A percentile compares a stretch with the other conserved stretches of the same genome.
These are phyloP conservation scores for Phyllotis vaccarum DNA, from an alignment of 2,797 vertebrate genomes.

Conservation along the genomic window DNA sequence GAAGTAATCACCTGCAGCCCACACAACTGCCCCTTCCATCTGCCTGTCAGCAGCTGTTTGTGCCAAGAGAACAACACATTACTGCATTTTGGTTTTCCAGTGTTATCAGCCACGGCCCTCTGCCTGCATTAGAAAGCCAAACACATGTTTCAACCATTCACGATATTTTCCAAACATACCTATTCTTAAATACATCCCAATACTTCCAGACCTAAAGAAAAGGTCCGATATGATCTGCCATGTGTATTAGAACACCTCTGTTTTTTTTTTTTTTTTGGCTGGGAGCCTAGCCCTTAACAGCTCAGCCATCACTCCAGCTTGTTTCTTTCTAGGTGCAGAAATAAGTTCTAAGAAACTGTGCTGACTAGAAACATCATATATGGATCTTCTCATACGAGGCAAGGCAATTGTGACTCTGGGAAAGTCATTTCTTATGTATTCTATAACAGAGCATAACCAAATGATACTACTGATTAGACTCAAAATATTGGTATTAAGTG, in stretches of 20 bases:
- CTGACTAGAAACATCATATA: neutral
- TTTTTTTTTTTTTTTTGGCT: conserved; percentile 8
- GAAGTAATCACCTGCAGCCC: conserved; percentile 84
- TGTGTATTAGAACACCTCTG: neutral
- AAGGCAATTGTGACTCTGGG: neutral
- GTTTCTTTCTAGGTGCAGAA: neutral
- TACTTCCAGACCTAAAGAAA: conserved; percentile 8
- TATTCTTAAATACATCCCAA: neutral
- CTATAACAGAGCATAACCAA: neutral
- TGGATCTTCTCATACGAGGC: neutral
- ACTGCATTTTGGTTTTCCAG: neutral
- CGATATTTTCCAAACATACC: neutral
- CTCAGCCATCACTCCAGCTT: neutral
- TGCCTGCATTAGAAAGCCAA: conserved; percentile 63
- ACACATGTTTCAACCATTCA: conserved; percentile 47
- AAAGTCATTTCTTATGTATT: neutral
- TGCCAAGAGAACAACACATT: conserved; percentile 69
- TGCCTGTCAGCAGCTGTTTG: conserved; percentile 80
- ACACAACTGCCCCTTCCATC: conserved; percentile 87
- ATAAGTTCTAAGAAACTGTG: neutral
- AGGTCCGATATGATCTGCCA: neutral
- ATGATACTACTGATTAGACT: neutral
- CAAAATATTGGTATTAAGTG: neutral
- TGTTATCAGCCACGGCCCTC: conserved; percentile 7
- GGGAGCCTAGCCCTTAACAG: neutral